These are phyloP conservation scores for Xiphophorus birchmanni DNA, from an alignment of 2,797 vertebrate species.

Conservation along the genomic window DNA sequence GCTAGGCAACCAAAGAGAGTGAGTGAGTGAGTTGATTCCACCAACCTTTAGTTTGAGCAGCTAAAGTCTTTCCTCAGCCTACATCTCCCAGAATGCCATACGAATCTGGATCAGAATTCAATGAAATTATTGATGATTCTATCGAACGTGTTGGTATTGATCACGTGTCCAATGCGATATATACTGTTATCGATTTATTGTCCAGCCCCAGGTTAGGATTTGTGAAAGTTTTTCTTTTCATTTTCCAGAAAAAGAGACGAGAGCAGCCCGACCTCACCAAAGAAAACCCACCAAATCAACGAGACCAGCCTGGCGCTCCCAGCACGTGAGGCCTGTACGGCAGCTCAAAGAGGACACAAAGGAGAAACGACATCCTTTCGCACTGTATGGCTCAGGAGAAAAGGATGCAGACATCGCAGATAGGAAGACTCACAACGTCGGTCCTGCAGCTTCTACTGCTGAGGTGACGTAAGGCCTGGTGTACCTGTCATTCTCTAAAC, in stretches of 20 bases:
- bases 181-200: no score
- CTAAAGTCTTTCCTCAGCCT: no score
- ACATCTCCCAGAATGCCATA: no score
- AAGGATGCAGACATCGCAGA: conserved; percentile 85
- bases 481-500: neutral
- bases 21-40: no score
- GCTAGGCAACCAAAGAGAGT: no score
- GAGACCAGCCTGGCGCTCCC: conserved; percentile 59
- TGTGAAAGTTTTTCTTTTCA: conserved; percentile 2
- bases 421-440: conserved; percentile 92
- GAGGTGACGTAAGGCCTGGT: conserved; percentile 78
- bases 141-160: no score
- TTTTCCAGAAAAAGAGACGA: conserved; percentile 36
- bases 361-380: conserved; percentile 89
- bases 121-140: no score
- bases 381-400: conserved; percentile 91
- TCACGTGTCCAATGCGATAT: no score
- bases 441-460: conserved; percentile 84
- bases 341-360: conserved; percentile 74
- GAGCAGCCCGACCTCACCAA: conserved; percentile 21
- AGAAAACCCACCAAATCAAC: conserved; percentile 73
- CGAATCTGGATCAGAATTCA: no score
- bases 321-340: conserved; percentile 61
- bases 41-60: no score
- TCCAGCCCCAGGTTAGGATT: neutral